Evolutionary conservation across 1,140 invertebrate species (phyloP), one percentile per base, ranked within the genome.

Genomic region (Lucilia cuprina): DNA sequence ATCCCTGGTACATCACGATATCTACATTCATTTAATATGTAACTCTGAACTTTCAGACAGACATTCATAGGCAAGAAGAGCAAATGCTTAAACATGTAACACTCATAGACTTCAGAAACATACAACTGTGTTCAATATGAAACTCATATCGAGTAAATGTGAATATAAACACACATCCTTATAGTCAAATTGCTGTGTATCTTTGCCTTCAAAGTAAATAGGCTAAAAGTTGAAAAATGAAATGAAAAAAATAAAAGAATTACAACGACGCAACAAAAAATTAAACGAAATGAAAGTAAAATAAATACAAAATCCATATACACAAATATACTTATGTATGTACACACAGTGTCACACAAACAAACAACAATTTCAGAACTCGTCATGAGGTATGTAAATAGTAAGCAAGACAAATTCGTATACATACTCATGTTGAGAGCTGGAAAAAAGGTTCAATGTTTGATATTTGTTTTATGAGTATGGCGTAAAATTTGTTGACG

Each of bases 211-310:
- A 70, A 21, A 21, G 65, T 70, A 70, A 70, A 70, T 70, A 70
- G n/a, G 65, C 65, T 70, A 70, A 70, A 70, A 70, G 21, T 70
- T 70, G 65, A 70, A 70, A n/a, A 70, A 70, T 70, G n/a, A 70
- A 19, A n/a, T n/a, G 8, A 65, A 65, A 65, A 65, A 65, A n/a
- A n/a, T n/a, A n/a, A 19, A 19, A 55, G 13, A 70, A 60, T 5
- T 60, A 60, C 13, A 60, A 60, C 50, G 60, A 25, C 65, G n/a
- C n/a, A 70, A 70, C n/a, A 70, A 70, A 70, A 30, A 70, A 10
- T 70, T 5, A 70, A 70, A 70, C n/a, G 21, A 70, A 60, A 70
- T 70, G n/a, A 70, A 70, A 70, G 65, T 70, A 70, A 70, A 41
- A 41, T 70, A 70, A 70, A 70, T 70, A 70, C 65, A 19, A 13